Percentiles rank a stretch among this genome's conserved stretches.
These are phyloP conservation scores for Idaea biselata DNA, from an alignment of 2,888 invertebrate genomes.

Conservation along the genomic window DNA sequence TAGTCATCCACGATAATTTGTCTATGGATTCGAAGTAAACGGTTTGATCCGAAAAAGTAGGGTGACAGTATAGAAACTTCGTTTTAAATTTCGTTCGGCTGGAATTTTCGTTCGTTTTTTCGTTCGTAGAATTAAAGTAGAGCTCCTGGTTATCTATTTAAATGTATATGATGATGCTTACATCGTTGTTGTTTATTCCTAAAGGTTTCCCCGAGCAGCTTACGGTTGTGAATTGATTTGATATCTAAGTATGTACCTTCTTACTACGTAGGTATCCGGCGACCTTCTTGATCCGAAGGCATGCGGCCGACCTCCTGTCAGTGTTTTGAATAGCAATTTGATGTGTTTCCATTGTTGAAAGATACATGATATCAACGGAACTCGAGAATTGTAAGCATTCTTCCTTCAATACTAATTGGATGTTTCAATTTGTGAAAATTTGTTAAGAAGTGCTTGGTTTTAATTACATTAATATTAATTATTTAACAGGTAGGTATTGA, in stretches of 20 bases:
- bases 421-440: not conserved
- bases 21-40: too few species aligned
- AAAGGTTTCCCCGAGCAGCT: constrained; percentile 22
- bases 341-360: constrained; percentile 39
- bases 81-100: too few species aligned
- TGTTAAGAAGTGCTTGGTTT: not conserved
- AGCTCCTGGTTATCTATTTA: too few species aligned
- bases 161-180: too few species aligned
- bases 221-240: constrained; percentile 40
- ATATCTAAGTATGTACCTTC: constrained; percentile 22
- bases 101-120: too few species aligned
- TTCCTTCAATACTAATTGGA: not conserved
- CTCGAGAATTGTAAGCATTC: not conserved
- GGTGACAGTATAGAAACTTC: too few species aligned
- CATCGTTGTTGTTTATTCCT: too few species aligned
- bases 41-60: too few species aligned
- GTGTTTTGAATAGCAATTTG: constrained; percentile 48
- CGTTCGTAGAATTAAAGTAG: too few species aligned
- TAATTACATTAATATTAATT: too few species aligned
- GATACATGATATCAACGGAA: not conserved
- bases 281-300: constrained; percentile 47
- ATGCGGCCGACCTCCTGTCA: constrained; percentile 40
- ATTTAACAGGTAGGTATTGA: too few species aligned
- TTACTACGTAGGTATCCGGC: constrained; percentile 6
- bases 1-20: too few species aligned